Evolutionary conservation across 2,113 vertebrate species (phyloP), one percentile per base, ranked within the genome.

Genomic region (Leucopsar rothschildi): DNA sequence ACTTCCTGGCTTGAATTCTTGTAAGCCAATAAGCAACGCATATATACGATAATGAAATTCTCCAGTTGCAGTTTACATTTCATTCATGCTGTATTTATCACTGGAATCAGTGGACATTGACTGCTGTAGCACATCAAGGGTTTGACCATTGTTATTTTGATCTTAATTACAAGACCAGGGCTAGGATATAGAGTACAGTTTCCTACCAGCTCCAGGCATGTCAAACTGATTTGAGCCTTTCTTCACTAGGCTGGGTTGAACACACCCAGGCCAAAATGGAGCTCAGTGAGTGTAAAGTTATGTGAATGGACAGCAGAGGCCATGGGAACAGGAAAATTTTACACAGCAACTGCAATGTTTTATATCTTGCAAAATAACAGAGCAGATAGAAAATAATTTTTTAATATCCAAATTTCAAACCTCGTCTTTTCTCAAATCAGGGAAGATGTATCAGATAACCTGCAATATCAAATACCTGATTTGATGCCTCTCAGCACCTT

Each of bases 371-470:
- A 87, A 93, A 92, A 83, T 71, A 89, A 75, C 20, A 13, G 31
- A 50, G 31, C 9, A 81, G 15, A 10, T 72, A 65, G 23, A 61
- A 88, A 83, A 64, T 44, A 15, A 0, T 0, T 65, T 68, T 35
- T 7, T 10, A 2, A 76, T 94, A 88, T 92, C 42, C 44, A 88
- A 88, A 89, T 82, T 83, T 92, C 61, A 69, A 96, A 66, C 44
- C 95, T 88, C 84, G 52, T 91, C 47, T 96, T 95, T 97, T 92
- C 45, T 93, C 49, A 95, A 71, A 86, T 86, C 73, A 85, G 27
- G 92, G 83, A 93, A 91, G 61, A 49, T 85, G 50, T 82, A 83
- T 80, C 77, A 86, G 40, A 91, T 35, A 49, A 95, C 37, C n/a
- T 65, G 27, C 29, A 40, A 25, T 35, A 66, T 37, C 7, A 9